Evolutionary conservation across 2,113 vertebrate genomes (phyloP).

Genomic region (Limnothrissa miodon): DNA sequence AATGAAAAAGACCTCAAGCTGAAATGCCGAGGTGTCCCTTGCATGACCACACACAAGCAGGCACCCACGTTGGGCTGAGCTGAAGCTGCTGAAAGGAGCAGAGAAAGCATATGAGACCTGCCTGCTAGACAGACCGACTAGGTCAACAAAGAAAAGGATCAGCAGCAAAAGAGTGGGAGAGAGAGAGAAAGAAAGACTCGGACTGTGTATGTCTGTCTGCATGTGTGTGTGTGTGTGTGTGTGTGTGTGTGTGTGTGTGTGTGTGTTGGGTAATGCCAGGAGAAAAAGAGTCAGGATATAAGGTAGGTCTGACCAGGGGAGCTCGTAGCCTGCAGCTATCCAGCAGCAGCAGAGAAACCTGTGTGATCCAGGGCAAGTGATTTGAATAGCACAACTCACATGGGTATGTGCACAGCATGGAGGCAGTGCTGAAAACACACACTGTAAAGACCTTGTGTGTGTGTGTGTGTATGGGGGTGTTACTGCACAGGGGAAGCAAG

Average conservation of each 20-base stretch:
- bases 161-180: neutral
- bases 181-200: neutral
- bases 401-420: neutral
- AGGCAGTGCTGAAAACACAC: neutral
- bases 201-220: neutral
- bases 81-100: neutral
- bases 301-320: neutral
- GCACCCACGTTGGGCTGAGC: neutral
- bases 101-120: neutral
- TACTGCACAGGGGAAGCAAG: neutral
- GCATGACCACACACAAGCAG: neutral
- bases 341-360: neutral
- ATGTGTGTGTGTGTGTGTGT: neutral
- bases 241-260: neutral
- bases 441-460: neutral
- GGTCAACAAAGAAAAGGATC: neutral
- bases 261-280: neutral
- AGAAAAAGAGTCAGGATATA: neutral
- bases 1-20: neutral
- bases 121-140: neutral
- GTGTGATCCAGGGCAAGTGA: neutral
- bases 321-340: neutral
- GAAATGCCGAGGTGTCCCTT: neutral
- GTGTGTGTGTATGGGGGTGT: too few relatives aligned
- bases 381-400: conserved; percentile 5